These are phyloP conservation scores for Amyelois transitella DNA, from an alignment of 1,140 invertebrate species.

Conservation along the genomic window DNA sequence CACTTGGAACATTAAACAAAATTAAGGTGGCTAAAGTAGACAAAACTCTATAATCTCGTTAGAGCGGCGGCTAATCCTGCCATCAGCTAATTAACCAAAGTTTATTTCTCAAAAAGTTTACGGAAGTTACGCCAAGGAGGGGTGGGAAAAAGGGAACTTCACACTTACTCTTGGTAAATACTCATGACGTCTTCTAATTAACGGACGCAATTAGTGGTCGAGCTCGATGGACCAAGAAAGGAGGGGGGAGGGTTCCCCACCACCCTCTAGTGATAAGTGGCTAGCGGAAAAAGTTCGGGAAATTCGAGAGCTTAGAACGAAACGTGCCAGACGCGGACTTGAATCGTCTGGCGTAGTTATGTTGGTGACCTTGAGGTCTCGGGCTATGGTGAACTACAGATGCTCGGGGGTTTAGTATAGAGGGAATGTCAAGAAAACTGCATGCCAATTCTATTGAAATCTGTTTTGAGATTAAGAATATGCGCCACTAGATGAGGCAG, in stretches of 20 bases:
- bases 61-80: constrained; percentile 62
- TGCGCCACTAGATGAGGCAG: too few species aligned
- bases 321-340: constrained; percentile 24
- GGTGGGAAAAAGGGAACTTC: constrained; percentile 62
- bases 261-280: constrained; percentile 52
- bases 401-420: background rate
- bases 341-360: constrained; percentile 4
- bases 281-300: constrained; percentile 58
- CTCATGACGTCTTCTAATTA: constrained; percentile 74
- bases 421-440: too few species aligned
- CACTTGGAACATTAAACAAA: background rate
- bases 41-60: constrained; percentile 71
- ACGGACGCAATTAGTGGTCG: constrained; percentile 71
- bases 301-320: constrained; percentile 60
- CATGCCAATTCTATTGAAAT: too few species aligned
- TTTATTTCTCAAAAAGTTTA: constrained; percentile 71
- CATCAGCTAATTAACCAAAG: constrained; percentile 72
- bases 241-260: background rate
- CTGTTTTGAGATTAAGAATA: too few species aligned
- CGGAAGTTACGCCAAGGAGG: constrained; percentile 65
- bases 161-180: constrained; percentile 72
- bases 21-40: constrained; percentile 19
- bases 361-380: background rate
- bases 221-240: constrained; percentile 43
- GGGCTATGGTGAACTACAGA: background rate